These are phyloP conservation scores for Aviceda subcristata DNA, from an alignment of 2,113 vertebrate genomes.

Conservation along the genomic window DNA sequence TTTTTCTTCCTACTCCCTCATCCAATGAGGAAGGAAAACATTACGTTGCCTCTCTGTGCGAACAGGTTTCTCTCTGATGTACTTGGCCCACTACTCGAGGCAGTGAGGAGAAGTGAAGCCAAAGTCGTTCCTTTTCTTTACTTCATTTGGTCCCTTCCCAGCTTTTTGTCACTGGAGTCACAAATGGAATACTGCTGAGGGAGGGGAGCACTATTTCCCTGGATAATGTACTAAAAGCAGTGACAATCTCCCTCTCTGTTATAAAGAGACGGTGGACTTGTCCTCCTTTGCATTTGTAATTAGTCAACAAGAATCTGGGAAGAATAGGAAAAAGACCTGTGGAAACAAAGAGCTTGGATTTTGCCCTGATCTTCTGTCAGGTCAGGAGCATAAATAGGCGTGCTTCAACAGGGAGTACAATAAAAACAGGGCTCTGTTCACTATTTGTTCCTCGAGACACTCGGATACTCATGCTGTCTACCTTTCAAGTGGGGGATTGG, in stretches of 20 bases:
- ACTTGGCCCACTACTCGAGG: neutral
- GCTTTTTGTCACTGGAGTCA: neutral
- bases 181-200: neutral
- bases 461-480: neutral
- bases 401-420: neutral
- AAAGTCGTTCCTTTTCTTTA: neutral
- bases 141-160: neutral
- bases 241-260: neutral
- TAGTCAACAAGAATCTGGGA: neutral
- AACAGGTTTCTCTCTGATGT: neutral
- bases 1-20: neutral
- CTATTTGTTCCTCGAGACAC: neutral
- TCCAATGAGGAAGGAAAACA: neutral
- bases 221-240: neutral
- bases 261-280: neutral
- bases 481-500: neutral
- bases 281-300: neutral
- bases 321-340: neutral
- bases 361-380: neutral
- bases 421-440: neutral
- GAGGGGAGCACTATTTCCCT: neutral
- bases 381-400: neutral
- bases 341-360: neutral
- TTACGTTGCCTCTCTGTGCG: neutral
- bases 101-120: neutral